Evolutionary conservation across 1,140 invertebrate species (phyloP), one percentile per base, ranked within the genome.

Genomic region (Brachionus rubens): DNA sequence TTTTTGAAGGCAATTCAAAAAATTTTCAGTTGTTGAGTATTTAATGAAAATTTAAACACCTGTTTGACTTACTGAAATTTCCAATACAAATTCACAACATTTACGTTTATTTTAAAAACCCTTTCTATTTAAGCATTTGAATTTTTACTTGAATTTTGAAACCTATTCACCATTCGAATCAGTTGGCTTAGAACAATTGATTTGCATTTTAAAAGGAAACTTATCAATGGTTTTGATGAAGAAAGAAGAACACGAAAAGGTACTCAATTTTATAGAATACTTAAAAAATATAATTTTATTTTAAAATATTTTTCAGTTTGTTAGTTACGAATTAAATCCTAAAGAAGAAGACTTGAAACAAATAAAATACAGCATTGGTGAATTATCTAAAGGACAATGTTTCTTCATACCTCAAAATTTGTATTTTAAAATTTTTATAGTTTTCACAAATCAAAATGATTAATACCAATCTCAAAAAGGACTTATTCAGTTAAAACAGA

Each of bases 61-160:
- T n/a, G n/a, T n/a, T n/a, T n/a, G n/a, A n/a, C n/a, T n/a, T n/a
- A n/a, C n/a, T n/a, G n/a, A n/a, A n/a, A n/a, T n/a, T n/a, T n/a
- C n/a, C n/a, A n/a, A n/a, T n/a, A n/a, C n/a, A n/a, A n/a, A n/a
- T n/a, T n/a, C n/a, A n/a, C n/a, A n/a, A n/a, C n/a, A n/a, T n/a
- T n/a, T n/a, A n/a, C n/a, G n/a, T n/a, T n/a, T n/a, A n/a, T n/a
- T n/a, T n/a, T n/a, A n/a, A n/a, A n/a, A n/a, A n/a, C n/a, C n/a
- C n/a, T n/a, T n/a, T n/a, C n/a, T 46, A 33, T 36, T 21, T 16
- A 28, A 59, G 54, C 26, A 36, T 33, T 36, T 59, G 28, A 59
- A 59, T 36, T 36, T 59, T 40, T 59, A 33, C 16, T 36, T 59
- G 54, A 59, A 59, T 36, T 59, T 59, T 59, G 54, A 59, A 30